Percentiles rank a stretch among this genome's conserved stretches.
Evolutionary conservation across 2,113 vertebrate species (phyloP).

Genomic region (Orycteropus afer): DNA sequence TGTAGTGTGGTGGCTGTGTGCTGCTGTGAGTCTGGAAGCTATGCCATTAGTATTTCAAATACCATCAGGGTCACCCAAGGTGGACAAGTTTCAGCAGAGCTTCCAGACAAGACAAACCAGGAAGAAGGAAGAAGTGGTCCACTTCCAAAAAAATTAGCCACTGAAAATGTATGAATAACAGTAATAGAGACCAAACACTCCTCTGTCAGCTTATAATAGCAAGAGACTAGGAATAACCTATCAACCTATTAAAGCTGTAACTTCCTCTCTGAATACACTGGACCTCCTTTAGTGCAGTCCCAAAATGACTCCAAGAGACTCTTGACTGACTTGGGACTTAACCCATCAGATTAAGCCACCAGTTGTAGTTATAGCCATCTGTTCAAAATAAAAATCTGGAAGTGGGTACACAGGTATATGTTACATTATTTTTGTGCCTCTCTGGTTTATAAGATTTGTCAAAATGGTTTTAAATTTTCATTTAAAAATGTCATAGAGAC

Average conservation of each 20-base stretch:
- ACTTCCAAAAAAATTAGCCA: too few relatives aligned
- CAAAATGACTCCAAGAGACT: neutral
- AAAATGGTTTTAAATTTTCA: too few relatives aligned
- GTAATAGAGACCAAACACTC: too few relatives aligned
- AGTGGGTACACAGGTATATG: neutral
- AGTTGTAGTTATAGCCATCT: neutral
- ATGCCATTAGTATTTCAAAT: too few relatives aligned
- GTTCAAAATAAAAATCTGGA: neutral
- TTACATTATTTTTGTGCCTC: neutral
- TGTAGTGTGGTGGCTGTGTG: too few relatives aligned
- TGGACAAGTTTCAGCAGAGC: too few relatives aligned
- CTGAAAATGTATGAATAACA: too few relatives aligned
- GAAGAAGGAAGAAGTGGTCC: too few relatives aligned
- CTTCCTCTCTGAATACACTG: neutral
- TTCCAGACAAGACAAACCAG: too few relatives aligned
- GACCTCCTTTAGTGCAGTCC: neutral
- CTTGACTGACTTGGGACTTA: neutral
- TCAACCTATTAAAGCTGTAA: neutral
- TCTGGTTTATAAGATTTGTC: neutral
- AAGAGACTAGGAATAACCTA: neutral
- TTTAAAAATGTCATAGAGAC: neutral
- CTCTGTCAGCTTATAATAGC: too few relatives aligned
- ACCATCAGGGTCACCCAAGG: too few relatives aligned
- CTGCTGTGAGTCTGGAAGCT: too few relatives aligned
- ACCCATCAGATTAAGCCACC: neutral